A percentile compares a stretch with the other conserved stretches of the same genome.
Evolutionary conservation across 2,797 vertebrate species (phyloP).

Genomic region (Labroides dimidiatus): DNA sequence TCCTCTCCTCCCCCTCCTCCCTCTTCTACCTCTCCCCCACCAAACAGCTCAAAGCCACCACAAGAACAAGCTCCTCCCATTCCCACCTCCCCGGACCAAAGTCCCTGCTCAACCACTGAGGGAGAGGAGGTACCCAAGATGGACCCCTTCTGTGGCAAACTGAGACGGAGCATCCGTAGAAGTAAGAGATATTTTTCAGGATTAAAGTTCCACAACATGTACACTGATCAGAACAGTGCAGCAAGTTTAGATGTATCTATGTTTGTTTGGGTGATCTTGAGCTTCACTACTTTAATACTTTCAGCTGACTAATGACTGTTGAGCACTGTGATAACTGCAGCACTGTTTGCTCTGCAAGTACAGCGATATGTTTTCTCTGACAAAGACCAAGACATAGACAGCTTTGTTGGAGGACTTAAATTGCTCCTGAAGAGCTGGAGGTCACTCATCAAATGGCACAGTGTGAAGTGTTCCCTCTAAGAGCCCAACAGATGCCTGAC

Average conservation of each 20-base stretch:
- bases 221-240: neutral
- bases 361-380: neutral
- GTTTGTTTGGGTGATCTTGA: neutral
- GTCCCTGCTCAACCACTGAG: slow-evolving; percentile 83
- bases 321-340: no score
- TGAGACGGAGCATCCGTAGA: slow-evolving; percentile 92
- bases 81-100: slow-evolving; percentile 90
- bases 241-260: neutral
- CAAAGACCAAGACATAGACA: neutral
- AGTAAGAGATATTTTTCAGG: slow-evolving; percentile 70
- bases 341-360: no score
- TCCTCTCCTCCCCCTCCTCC: slow-evolving; percentile 78
- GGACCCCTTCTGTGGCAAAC: slow-evolving; percentile 90
- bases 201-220: neutral
- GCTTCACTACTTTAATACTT: neutral
- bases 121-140: slow-evolving; percentile 86
- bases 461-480: slow-evolving; percentile 39
- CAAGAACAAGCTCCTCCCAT: slow-evolving; percentile 85
- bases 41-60: slow-evolving; percentile 78
- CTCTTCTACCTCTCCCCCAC: slow-evolving; percentile 85
- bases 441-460: slow-evolving; percentile 43
- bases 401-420: slow-evolving; percentile 1
- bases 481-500: slow-evolving; percentile 19
- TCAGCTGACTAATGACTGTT: neutral
- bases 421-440: slow-evolving; percentile 16